These are phyloP conservation scores for Dicycla oo DNA, from an alignment of 2,888 invertebrate species.

Conservation along the genomic window DNA sequence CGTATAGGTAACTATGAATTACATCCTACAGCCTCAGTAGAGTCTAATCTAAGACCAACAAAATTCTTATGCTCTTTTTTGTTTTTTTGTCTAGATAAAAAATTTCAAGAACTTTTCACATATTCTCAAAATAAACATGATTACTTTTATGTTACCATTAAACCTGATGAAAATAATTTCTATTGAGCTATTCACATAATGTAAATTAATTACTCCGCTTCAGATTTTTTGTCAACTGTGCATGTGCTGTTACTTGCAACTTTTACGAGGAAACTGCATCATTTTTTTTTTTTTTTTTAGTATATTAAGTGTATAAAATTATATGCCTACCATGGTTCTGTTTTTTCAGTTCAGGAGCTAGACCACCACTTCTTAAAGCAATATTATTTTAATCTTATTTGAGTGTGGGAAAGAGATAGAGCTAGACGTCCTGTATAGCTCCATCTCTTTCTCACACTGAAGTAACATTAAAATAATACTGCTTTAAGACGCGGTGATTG, in stretches of 20 bases:
- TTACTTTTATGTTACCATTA: conserved; percentile 46
- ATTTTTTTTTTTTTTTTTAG: conserved; percentile 44
- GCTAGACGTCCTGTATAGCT: no score
- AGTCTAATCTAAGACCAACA: background rate
- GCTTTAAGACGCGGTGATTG: no score
- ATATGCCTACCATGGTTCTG: background rate
- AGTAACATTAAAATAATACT: no score
- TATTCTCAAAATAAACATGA: background rate
- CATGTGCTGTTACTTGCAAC: conserved; percentile 34
- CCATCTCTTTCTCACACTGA: no score
- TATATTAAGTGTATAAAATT: conserved; percentile 26
- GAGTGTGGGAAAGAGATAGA: no score
- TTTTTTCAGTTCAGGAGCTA: background rate
- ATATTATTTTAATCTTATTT: no score
- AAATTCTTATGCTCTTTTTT: no score
- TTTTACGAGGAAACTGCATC: conserved; percentile 58
- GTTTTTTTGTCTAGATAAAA: background rate
- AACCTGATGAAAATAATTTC: conserved; percentile 39
- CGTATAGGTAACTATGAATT: no score
- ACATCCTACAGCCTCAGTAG: no score
- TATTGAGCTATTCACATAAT: conserved; percentile 34
- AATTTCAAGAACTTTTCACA: conserved; percentile 6
- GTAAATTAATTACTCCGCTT: conserved; percentile 42
- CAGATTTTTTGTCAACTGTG: conserved; percentile 59
- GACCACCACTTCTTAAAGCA: no score